These are phyloP conservation scores for Varanus salvator DNA, from an alignment of 2,113 vertebrate species.

Conservation along the genomic window DNA sequence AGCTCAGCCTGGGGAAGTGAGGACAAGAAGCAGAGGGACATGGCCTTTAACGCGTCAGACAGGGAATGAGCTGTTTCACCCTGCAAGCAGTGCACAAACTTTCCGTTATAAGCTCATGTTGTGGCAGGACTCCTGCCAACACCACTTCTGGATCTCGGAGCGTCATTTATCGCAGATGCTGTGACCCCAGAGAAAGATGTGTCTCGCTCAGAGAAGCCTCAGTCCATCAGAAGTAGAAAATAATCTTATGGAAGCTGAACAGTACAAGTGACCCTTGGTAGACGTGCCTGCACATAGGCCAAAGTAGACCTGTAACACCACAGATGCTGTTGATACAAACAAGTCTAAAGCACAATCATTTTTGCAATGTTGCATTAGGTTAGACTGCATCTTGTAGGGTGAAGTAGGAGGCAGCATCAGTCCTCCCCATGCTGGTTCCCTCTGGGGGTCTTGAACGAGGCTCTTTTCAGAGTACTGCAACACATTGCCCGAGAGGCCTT, in stretches of 20 bases:
- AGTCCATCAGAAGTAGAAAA: background rate
- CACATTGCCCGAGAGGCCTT: too few species aligned
- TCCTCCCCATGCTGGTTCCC: too few species aligned
- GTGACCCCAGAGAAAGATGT: background rate
- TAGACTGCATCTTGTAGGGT: background rate
- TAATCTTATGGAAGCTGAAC: background rate
- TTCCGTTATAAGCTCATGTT: background rate
- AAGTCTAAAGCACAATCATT: too few species aligned
- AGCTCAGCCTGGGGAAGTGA: background rate
- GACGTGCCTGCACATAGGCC: background rate
- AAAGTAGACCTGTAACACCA: background rate
- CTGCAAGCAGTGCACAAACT: too few species aligned
- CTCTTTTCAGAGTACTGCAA: too few species aligned
- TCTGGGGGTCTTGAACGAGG: background rate
- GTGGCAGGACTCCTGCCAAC: background rate
- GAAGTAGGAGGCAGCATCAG: too few species aligned
- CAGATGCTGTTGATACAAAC: background rate
- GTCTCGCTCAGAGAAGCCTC: background rate
- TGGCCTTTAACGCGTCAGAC: background rate
- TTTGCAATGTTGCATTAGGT: background rate
- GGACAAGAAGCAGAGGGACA: background rate
- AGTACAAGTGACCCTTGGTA: background rate
- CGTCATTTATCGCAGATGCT: background rate
- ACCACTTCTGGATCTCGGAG: background rate
- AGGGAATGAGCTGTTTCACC: background rate